A percentile compares a stretch with the other conserved stretches of the same genome.
Evolutionary conservation across 2,797 vertebrate species (phyloP).

Genomic region (Aphelocoma californica): DNA sequence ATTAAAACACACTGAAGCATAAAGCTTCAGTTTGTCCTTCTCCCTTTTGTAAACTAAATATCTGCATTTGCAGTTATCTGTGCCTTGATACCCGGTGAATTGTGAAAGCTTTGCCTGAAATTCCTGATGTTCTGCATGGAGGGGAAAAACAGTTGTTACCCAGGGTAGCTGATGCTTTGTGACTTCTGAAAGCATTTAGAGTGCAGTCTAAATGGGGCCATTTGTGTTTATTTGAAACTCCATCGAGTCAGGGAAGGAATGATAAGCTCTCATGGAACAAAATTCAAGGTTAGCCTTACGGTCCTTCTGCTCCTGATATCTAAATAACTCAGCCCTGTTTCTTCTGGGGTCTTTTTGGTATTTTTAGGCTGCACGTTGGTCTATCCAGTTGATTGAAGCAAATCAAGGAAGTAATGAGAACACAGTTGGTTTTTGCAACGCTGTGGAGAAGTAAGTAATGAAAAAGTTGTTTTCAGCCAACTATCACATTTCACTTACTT

Average conservation of each 20-base stretch:
- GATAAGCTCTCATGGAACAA: not conserved
- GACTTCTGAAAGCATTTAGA: not conserved
- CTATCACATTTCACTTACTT: not conserved
- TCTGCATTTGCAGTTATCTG: not conserved
- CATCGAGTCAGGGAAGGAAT: not conserved
- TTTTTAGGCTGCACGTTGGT: conserved; percentile 54
- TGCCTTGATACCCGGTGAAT: not conserved
- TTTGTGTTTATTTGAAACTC: not conserved
- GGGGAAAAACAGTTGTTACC: not conserved
- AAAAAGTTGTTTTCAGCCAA: not conserved
- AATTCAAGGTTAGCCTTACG: not conserved
- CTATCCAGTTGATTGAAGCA: conserved; percentile 56
- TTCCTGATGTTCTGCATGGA: not conserved
- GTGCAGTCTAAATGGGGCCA: not conserved
- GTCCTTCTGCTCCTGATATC: not conserved
- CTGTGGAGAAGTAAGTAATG: conserved; percentile 69
- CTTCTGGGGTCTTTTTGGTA: not conserved
- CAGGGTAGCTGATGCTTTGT: not conserved
- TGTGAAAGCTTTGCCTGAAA: not conserved
- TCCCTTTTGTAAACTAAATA: not conserved
- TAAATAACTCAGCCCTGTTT: not conserved
- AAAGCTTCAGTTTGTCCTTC: not conserved
- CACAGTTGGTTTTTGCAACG: conserved; percentile 47
- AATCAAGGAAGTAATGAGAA: conserved; percentile 55
- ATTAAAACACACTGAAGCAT: not conserved